Percentiles rank a stretch among this genome's conserved stretches.
These are phyloP conservation scores for Cephus runcator DNA, from an alignment of 2,888 invertebrate species.

Conservation along the genomic window DNA sequence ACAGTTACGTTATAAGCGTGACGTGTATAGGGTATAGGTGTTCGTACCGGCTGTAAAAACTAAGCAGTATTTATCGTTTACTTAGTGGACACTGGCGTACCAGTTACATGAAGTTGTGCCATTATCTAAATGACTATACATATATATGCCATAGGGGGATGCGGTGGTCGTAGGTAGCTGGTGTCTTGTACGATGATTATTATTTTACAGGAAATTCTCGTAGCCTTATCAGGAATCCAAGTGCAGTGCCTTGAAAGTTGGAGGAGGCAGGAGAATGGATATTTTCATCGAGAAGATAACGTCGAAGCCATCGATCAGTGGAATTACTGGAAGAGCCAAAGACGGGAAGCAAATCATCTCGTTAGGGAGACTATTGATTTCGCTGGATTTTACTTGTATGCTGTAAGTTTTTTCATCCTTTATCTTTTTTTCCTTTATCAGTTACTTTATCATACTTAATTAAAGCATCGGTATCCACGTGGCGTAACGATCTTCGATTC, in stretches of 20 bases:
- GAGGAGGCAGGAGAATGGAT: neutral
- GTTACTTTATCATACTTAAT: neutral
- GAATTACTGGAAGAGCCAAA: neutral
- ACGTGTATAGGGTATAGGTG: neutral
- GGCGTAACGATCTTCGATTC: neutral
- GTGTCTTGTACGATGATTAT: slow-evolving; percentile 58
- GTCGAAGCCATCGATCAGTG: neutral
- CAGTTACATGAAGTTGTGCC: slow-evolving; percentile 46
- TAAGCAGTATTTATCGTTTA: slow-evolving; percentile 33
- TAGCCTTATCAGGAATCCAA: neutral
- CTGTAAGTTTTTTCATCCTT: neutral
- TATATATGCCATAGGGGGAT: slow-evolving; percentile 34
- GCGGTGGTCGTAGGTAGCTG: slow-evolving; percentile 61
- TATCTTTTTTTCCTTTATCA: neutral
- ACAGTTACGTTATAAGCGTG: neutral
- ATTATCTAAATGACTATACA: slow-evolving; percentile 49
- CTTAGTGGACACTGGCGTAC: slow-evolving; percentile 6
- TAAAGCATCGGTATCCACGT: neutral
- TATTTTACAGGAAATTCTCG: neutral
- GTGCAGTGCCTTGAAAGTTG: neutral
- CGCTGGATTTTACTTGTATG: neutral
- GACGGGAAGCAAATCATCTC: neutral
- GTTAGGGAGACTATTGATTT: neutral
- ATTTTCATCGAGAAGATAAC: neutral
- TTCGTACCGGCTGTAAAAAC: neutral